These are phyloP conservation scores for Drosophila yakuba DNA, from an alignment of 1,140 invertebrate species.

Conservation along the genomic window DNA sequence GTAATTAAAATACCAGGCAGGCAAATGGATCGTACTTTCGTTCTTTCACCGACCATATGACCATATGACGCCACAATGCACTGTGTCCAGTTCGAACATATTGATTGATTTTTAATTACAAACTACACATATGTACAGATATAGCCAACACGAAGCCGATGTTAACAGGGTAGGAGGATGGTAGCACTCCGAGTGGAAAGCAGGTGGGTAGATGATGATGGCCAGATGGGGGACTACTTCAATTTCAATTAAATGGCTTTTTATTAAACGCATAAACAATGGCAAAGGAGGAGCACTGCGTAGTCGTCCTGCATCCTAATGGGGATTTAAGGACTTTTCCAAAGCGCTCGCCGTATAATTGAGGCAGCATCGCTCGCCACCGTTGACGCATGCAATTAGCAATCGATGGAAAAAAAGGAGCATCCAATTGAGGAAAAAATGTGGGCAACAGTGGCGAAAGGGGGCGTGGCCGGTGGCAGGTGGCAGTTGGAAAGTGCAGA, in stretches of 20 bases:
- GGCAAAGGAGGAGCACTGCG: conserved; percentile 14
- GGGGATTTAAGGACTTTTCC: conserved; percentile 33
- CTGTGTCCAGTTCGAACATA: conserved; percentile 55
- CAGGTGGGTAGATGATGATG: not conserved
- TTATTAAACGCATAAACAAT: conserved; percentile 78
- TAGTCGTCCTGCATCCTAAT: conserved; percentile 48
- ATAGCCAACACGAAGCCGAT: conserved; percentile 16
- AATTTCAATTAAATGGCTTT: conserved; percentile 74
- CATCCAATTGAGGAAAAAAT: not conserved
- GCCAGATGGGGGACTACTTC: conserved; percentile 46
- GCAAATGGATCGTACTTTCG: conserved; percentile 49
- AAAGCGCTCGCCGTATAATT: conserved; percentile 57
- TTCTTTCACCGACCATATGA: conserved; percentile 40
- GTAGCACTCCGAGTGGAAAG: not conserved
- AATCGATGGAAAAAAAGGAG: conserved; percentile 37
- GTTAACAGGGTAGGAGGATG: conserved; percentile 6
- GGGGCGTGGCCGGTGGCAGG: not conserved
- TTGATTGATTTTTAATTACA: conserved; percentile 83
- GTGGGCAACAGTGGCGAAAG: not conserved
- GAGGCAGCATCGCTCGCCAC: conserved; percentile 26
- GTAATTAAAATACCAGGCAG: conserved; percentile 83
- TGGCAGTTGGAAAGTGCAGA: conserved; percentile 7
- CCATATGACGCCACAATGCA: conserved; percentile 73
- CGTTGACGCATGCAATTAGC: conserved; percentile 72
- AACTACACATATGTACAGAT: conserved; percentile 53